These are phyloP conservation scores for Bathynomus jamesi DNA, from an alignment of 1,140 invertebrate species.

Conservation along the genomic window DNA sequence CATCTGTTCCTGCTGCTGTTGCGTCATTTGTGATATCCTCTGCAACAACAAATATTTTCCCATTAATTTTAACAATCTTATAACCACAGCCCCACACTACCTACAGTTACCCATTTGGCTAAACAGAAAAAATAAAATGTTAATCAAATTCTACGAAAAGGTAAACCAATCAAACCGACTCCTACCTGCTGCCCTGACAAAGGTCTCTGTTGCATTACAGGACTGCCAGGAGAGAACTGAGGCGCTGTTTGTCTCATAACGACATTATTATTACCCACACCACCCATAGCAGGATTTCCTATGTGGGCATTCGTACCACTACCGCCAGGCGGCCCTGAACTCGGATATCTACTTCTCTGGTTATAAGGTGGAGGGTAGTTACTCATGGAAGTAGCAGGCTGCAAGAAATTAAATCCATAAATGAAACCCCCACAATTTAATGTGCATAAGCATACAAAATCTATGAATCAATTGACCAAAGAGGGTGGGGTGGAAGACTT, in stretches of 20 bases:
- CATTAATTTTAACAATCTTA: too few species aligned
- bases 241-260: neutral
- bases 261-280: neutral
- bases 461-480: too few species aligned
- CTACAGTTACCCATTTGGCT: too few species aligned
- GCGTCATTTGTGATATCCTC: neutral
- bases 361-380: neutral
- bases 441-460: too few species aligned
- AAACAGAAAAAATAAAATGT: too few species aligned
- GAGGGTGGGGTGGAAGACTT: too few species aligned
- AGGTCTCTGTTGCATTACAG: neutral
- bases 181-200: neutral
- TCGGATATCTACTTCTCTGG: neutral
- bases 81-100: too few species aligned
- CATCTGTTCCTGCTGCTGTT: neutral
- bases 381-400: neutral
- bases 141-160: too few species aligned
- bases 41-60: neutral
- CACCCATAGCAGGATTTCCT: neutral
- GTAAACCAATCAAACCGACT: too few species aligned
- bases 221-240: neutral
- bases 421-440: too few species aligned
- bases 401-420: too few species aligned
- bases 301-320: neutral
- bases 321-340: neutral